Percentiles rank a stretch among this genome's conserved stretches.
phyloP scores from a whole-genome alignment of 2,888 invertebrate genomes.

The Amphiduros pacificus region DNA sequence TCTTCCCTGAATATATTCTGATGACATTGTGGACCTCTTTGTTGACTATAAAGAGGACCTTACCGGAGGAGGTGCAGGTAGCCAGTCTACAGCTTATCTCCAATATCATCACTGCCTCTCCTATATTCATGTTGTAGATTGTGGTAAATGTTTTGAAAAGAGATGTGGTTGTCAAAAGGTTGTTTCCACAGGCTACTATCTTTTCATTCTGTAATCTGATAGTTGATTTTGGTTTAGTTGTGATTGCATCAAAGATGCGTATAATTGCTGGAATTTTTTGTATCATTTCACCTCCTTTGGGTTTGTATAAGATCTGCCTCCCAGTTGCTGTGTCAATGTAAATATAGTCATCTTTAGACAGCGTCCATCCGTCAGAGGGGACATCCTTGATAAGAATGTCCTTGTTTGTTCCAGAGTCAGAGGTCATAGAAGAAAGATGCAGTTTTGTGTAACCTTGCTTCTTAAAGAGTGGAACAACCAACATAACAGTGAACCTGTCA shows the following conservation, averaged over 20 bases:
- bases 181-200: not conserved
- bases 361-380: no score
- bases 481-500: not conserved
- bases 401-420: no score
- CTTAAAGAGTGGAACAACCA: not conserved
- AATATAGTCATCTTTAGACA: no score
- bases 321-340: no score
- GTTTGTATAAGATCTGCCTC: not conserved
- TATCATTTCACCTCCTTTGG: constrained; percentile 2
- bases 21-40: not conserved
- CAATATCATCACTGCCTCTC: not conserved
- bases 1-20: not conserved
- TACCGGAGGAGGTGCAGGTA: not conserved
- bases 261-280: not conserved
- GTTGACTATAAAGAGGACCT: not conserved
- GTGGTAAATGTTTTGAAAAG: not conserved
- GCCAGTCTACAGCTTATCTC: not conserved
- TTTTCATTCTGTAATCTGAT: not conserved
- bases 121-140: not conserved
- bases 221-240: not conserved
- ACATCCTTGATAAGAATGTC: no score
- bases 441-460: no score
- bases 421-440: no score
- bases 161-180: not conserved
- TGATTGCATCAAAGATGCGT: not conserved